These are phyloP conservation scores for Sus scrofa DNA, from an alignment of 2,113 vertebrate species.

Conservation along the genomic window T2T-Sscrofa CM000819.6:36411001-36411500, in stretches of 20 bases:
- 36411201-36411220: background rate
- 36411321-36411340: conserved; percentile 4
- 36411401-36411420: background rate
- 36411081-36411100: conserved; percentile 10
- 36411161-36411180: background rate
- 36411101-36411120: conserved; percentile 39
- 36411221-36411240: background rate
- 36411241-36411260: background rate
- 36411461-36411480: background rate
- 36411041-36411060: conserved; percentile 4
- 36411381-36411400: background rate
- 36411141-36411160: conserved; percentile 1
- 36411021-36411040: background rate
- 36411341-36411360: conserved; percentile 33
- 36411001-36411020: background rate
- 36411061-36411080: background rate
- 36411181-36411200: background rate
- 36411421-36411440: background rate
- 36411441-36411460: background rate
- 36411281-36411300: background rate
- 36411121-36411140: conserved; percentile 37
- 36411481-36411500: background rate
- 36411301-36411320: background rate
- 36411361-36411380: background rate
- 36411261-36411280: background rate